Evolutionary conservation across 2,797 vertebrate species (phyloP).

Genomic region (Artibeus lituratus): DNA sequence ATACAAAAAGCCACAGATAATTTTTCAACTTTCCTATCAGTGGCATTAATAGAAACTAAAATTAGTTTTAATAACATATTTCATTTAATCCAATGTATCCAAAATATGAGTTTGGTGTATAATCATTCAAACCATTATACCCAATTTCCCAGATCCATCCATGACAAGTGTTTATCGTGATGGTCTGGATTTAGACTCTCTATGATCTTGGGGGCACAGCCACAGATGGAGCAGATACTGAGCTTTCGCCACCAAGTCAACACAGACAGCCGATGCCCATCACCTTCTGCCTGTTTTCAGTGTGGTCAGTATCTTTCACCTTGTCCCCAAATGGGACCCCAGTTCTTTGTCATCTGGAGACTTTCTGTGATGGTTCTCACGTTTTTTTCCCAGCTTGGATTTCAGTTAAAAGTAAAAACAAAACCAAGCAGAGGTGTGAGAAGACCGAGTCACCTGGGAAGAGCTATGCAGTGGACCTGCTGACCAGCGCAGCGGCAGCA

Average conservation of each 20-base stretch:
- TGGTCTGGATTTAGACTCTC: neutral
- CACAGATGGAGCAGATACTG: neutral
- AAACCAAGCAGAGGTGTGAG: neutral
- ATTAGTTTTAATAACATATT: neutral
- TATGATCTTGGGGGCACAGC: rapidly evolving
- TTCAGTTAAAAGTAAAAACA: neutral
- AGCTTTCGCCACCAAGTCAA: neutral
- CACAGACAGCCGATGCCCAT: no score
- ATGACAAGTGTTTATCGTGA: neutral
- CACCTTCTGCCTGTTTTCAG: neutral
- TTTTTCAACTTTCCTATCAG: neutral
- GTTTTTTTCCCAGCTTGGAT: neutral
- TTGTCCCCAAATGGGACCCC: neutral
- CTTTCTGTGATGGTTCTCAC: neutral
- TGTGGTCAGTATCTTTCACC: no score
- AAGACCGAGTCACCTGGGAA: neutral
- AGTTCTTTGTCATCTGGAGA: neutral
- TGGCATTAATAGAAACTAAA: neutral
- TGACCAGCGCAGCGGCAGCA: neutral
- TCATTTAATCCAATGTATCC: neutral
- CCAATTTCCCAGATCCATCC: neutral
- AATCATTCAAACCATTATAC: neutral
- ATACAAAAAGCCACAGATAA: neutral
- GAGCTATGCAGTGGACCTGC: rapidly evolving
- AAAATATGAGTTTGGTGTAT: neutral